Percentiles rank a stretch among this genome's conserved stretches.
Evolutionary conservation across 2,888 invertebrate species (phyloP).

Genomic region (Druceiella hillmani): DNA sequence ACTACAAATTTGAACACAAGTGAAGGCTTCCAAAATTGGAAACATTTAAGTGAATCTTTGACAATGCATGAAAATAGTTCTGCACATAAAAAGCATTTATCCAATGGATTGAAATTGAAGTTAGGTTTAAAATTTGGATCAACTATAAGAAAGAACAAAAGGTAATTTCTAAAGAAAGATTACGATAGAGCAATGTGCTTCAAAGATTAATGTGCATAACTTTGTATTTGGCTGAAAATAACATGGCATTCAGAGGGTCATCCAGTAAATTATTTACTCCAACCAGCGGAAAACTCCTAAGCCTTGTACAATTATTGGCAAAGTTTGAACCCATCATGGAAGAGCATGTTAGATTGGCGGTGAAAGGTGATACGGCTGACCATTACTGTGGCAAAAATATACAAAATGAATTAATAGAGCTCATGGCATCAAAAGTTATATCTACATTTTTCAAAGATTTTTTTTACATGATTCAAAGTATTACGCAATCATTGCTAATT

Average conservation of each 20-base stretch:
- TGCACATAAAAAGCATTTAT: too few species aligned
- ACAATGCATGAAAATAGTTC: too few species aligned
- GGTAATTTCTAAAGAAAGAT: slow-evolving; percentile 24
- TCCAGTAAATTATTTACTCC: slow-evolving; percentile 28
- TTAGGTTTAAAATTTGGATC: too few species aligned
- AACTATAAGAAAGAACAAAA: slow-evolving; percentile 27
- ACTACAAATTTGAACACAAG: too few species aligned
- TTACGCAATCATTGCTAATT: too few species aligned
- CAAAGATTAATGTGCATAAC: slow-evolving; percentile 27
- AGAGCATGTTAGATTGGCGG: slow-evolving; percentile 27
- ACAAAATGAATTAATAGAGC: slow-evolving; percentile 29
- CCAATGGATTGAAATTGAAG: too few species aligned
- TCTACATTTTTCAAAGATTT: too few species aligned
- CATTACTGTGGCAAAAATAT: slow-evolving; percentile 29
- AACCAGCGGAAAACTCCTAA: slow-evolving; percentile 29
- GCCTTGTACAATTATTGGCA: slow-evolving; percentile 28
- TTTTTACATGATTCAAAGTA: too few species aligned
- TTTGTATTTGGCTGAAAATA: slow-evolving; percentile 27
- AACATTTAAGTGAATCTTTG: too few species aligned
- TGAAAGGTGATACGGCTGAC: slow-evolving; percentile 25
- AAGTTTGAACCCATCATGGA: slow-evolving; percentile 30
- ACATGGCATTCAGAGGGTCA: slow-evolving; percentile 27
- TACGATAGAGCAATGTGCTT: slow-evolving; percentile 26
- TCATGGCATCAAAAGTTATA: slow-evolving; percentile 27
- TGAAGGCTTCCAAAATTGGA: too few species aligned